These are phyloP conservation scores for Acipenser oxyrinchus DNA, from an alignment of 2,797 vertebrate species.

Conservation along the genomic window DNA sequence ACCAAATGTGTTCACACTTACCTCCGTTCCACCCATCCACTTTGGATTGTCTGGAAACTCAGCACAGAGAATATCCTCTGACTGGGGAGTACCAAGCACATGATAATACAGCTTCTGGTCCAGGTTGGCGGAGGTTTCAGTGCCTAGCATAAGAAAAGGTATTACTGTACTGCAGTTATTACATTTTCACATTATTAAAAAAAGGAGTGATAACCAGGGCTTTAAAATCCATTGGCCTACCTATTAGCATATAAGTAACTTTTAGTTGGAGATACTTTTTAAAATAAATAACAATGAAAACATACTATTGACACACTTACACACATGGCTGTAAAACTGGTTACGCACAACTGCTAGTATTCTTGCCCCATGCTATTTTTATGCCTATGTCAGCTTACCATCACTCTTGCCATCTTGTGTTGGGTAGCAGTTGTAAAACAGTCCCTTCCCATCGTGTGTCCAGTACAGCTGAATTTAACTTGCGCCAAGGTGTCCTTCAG, in stretches of 20 bases:
- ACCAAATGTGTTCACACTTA: slow-evolving; percentile 30
- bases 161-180: no score
- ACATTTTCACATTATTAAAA: no score
- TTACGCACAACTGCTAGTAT: no score
- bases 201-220: no score
- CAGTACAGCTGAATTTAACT: slow-evolving; percentile 97
- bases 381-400: no score
- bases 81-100: slow-evolving; percentile 80
- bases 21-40: slow-evolving; percentile 96
- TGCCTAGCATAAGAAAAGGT: slow-evolving; percentile 61
- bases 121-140: slow-evolving; percentile 90
- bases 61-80: slow-evolving; percentile 78
- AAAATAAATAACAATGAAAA: no score
- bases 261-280: no score
- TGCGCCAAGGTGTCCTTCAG: slow-evolving; percentile 80
- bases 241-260: no score
- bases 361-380: no score
- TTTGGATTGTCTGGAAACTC: slow-evolving; percentile 91
- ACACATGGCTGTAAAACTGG: no score
- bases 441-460: slow-evolving; percentile 92
- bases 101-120: slow-evolving; percentile 93
- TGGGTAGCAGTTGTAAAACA: slow-evolving; percentile 95
- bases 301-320: no score
- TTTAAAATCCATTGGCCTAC: no score
- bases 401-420: slow-evolving; percentile 78